Evolutionary conservation across 2,888 invertebrate genomes (phyloP), one percentile per base, ranked within the genome.

Genomic region (Silvanus unidentatus): DNA sequence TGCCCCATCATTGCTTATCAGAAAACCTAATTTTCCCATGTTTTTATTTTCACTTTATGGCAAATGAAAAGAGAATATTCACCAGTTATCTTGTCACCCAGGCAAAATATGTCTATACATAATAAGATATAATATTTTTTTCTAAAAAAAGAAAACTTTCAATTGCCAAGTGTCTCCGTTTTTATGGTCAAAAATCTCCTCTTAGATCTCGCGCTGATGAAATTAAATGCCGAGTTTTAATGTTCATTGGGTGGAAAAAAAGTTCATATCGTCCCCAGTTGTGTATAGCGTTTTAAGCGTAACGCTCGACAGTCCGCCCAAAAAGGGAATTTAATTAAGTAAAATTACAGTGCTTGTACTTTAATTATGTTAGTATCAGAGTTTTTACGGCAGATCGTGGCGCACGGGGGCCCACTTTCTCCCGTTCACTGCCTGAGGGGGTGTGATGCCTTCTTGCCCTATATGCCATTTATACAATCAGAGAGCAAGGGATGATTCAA

Each of bases 301-400:
- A 22, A 22, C 60, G 53, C 49, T 52, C 54, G 53, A 54, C 60
- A 54, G 63, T 63, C 56, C 58, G 56, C 59, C 61, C 69, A 70
- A 72, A 73, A 73, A 74, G 73, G 72, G 73, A 75, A 75, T 74
- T 75, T 75, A 75, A 75, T 75, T 74, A 74, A 74, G 74, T 74
- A 71, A 74, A 74, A 74, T 74, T 74, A 74, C 74, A 71, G 68
- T 71, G 73, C 73, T 74, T 74, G 74, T 74, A 72, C 71, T 74
- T 74, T 74, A 74, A 74, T 74, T 74, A 74, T 74, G 73, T 74
- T 73, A 73, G 72, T 73, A 73, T 73, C 72, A 68, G 69, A 69
- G 63, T 70, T 71, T 71, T 71, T 71, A 68, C 69, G 67, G 64
- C 48, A 45, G 38, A 44, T 46, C 49, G 22, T 22, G 22, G 22